Base-by-base conservation (phyloP, 1,140 invertebrate genomes). In the Drusus annulatus region DNA sequence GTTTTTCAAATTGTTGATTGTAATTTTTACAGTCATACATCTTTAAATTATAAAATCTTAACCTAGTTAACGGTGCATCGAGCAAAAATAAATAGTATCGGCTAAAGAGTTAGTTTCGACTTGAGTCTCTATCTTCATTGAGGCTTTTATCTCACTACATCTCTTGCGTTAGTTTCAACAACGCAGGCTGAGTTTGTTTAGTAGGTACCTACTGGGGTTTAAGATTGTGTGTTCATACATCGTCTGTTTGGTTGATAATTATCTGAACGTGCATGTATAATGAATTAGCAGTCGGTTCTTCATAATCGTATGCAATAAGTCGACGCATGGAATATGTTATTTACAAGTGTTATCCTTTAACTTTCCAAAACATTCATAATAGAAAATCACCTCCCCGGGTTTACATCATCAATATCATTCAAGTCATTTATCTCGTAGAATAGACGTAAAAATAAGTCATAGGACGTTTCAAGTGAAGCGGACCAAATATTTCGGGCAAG, bases 341-440 rank as follows among this genome's bases (percentile, higher is more conserved):
- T 60, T 60, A 19, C 56, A 60, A 60, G 19, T 23, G 56, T 60
- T 60, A 60, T 60, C 56, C 23, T 23, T 60, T 19, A 13, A 60
- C 17, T 60, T 60, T 60, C 23, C 56, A 21, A 23, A 60, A 2
- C 19, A 19, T 19, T 23, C 21, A 60, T 60, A 60, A 60, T 60
- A 60, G 2, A 21, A 13, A 60, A 60, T 60, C 17, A 23, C 17
- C 56, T 60, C 17, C 17, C 19, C 19, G 13, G 19, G 19, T 60
- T 13, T 23, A 45, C 10, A 7, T 45, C 8, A 45, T 45, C 36
- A 13, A 1, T 1, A 45, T 45, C 36, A 13, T 13, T 1, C 10
- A 45, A 45, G 10, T 45, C 5, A 45, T 45, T 45, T 45, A 45
- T 13, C 36, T 45, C 13, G 5, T 0, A 36, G 5, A 7, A 8